Evolutionary conservation across 2,113 vertebrate species (phyloP), one percentile per base, ranked within the genome.

Genomic region (Myiozetetes cayanensis): DNA sequence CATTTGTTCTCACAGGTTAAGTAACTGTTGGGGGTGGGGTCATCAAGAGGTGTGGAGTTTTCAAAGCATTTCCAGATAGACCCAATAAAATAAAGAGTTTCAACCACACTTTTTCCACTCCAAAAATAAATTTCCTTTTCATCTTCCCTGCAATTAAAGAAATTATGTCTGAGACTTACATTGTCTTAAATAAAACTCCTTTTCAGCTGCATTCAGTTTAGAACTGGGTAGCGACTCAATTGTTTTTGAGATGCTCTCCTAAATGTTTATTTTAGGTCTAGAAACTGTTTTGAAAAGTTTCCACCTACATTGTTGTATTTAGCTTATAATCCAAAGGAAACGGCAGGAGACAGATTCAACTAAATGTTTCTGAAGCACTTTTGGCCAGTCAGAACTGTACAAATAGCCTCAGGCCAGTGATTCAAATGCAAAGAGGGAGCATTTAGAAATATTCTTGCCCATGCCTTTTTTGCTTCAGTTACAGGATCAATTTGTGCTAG

Each of bases 41-140:
- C 35, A 91, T 66, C 55, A 88, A 88, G 27, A 93, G 25, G 22
- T 46, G 10, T 30, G 27, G 39, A 85, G 35, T 59, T 94, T 80
- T 41, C 41, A 91, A 77, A 86, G 19, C 25, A 67, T 50, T 87
- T 83, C 59, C 39, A 89, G 13, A 55, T 1, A 76, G 25, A 73
- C 9, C 17, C 22, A 74, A 52, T 63, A 80, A 92, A 95, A 52
- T 61, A 13, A 18, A 23, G 25, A 21, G 16, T 75, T 95, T 71
- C 59, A 93, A 84, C 27, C 53, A 83, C 55, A 78, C 15, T 49
- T 91, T 15, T 76, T 66, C 63, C 55, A 68, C 31, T 67, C 72
- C 55, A 63, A 94, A 96, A 94, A 23, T 37, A 85, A 85, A 67
- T n/a, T 58, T 90, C 44, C 24, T 90, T 96, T 87, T 94, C 17